Conservation (phyloP, 2,797 vertebrate species). For the Simalia tracyae region DNA sequence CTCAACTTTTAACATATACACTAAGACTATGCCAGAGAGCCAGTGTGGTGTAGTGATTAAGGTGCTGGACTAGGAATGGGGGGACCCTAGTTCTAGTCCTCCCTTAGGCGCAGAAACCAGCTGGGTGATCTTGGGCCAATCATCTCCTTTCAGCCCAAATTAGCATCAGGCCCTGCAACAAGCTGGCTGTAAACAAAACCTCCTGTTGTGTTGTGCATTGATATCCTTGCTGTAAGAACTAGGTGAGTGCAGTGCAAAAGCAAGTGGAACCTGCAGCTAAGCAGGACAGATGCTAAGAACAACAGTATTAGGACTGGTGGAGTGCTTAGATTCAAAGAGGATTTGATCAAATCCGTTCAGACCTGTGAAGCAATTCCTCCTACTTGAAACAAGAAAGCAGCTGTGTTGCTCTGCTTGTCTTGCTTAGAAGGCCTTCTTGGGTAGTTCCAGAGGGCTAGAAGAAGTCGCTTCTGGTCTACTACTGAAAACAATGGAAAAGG, state of each 20-base stretch:
- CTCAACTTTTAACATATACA: not conserved
- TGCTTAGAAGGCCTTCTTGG: not conserved
- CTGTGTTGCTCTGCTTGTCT: not conserved
- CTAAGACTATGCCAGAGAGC: not conserved
- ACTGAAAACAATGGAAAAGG: not conserved
- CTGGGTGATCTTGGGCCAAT: not conserved
- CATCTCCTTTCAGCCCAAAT: not conserved
- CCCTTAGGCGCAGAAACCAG: not conserved
- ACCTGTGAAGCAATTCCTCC: not conserved
- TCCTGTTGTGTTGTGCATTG: not conserved
- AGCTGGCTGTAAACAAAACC: not conserved
- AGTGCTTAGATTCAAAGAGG: not conserved
- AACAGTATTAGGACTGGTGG: not conserved
- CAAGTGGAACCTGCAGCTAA: not conserved
- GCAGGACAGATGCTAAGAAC: not conserved
- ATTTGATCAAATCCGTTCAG: not conserved
- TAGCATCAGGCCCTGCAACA: not conserved
- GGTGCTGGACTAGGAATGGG: not conserved
- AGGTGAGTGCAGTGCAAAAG: not conserved
- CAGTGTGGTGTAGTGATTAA: not conserved
- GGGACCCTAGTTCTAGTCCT: not conserved
- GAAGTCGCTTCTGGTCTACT: not conserved
- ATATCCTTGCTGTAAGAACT: not conserved
- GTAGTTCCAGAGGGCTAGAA: not conserved
- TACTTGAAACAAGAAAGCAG: not conserved